These are phyloP conservation scores for Drosophila orosa DNA, from an alignment of 1,140 invertebrate species.

Conservation along the genomic window DNA sequence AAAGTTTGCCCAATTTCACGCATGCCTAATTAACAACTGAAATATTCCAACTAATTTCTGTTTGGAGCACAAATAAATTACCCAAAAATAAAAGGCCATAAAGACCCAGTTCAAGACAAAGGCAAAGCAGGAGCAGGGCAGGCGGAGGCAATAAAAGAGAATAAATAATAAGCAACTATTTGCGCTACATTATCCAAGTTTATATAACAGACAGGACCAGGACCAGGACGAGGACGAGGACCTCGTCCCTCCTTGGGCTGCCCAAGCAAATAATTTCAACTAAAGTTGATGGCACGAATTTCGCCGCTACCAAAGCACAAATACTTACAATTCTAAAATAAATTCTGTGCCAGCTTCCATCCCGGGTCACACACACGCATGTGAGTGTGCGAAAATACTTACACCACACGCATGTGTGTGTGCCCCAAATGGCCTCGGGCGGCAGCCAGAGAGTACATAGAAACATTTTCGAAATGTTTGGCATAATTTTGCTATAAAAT, in stretches of 20 bases:
- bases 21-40: constrained; percentile 76
- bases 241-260: constrained; percentile 17
- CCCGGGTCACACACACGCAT: constrained; percentile 38
- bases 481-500: constrained; percentile 83
- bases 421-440: constrained; percentile 56
- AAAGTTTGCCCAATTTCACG: constrained; percentile 71
- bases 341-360: constrained; percentile 62
- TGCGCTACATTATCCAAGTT: constrained; percentile 81
- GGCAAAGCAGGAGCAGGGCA: background rate
- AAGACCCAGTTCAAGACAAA: constrained; percentile 24
- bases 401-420: constrained; percentile 17
- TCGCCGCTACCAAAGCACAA: constrained; percentile 65
- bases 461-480: constrained; percentile 82
- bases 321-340: constrained; percentile 81
- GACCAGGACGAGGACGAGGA: background rate
- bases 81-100: constrained; percentile 60
- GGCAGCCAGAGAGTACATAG: constrained; percentile 68
- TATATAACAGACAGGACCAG: constrained; percentile 62
- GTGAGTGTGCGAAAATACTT: constrained; percentile 20
- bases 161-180: constrained; percentile 82
- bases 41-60: constrained; percentile 80
- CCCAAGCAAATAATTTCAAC: constrained; percentile 76
- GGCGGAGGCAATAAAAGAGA: constrained; percentile 60
- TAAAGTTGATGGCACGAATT: constrained; percentile 74
- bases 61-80: constrained; percentile 66